Base-by-base conservation (phyloP, 2,888 invertebrate species). In the Orthonychiurus folsomi region DNA sequence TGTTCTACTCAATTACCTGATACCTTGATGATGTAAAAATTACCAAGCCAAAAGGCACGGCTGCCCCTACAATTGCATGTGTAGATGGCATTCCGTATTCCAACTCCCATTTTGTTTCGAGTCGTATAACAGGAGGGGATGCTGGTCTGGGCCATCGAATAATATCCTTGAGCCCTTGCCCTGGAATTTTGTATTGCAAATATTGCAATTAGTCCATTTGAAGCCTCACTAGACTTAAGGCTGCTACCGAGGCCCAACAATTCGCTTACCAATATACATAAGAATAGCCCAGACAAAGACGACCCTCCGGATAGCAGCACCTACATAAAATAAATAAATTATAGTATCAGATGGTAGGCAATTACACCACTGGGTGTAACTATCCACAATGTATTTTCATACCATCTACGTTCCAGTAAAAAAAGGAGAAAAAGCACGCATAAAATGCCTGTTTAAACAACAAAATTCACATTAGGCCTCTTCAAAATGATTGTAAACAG, bases 31-130 rank as follows among this genome's bases (percentile, higher is more conserved):
- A 83, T 1, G 91, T 90, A 74, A 87, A 89, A 62, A 89, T 78
- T 61, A 93, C 78, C 59, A 92, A 84, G 0, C 90, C 87, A 77
- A 91, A 89, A 50, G 93, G 93, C 73, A 93, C 88, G 1, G 89
- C 87, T 20, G 90, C 84, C 1, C 88, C 90, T 50, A 91, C 88
- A 89, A 93, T 91, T 3, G 93, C 92, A 78, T 93, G 93, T 1
- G 93, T 93, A 15, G 93, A 93, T 1, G 94, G 93, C 90, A 94
- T 92, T 18, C 93, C 93, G 79, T 92, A 93, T 76, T 94, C 94
- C 71, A 89, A 79, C 1, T 88, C 86, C 89, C 93, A 94, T 79
- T 92, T 89, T 55, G 84, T 83, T 76, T 93, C 93, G 53, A 94
- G 77, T 72, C 88, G 84, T 66, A 87, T 82, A 0, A 89, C 92